phyloP scores from a whole-genome alignment of 2,888 invertebrate species.

The Merodon equestris region DNA sequence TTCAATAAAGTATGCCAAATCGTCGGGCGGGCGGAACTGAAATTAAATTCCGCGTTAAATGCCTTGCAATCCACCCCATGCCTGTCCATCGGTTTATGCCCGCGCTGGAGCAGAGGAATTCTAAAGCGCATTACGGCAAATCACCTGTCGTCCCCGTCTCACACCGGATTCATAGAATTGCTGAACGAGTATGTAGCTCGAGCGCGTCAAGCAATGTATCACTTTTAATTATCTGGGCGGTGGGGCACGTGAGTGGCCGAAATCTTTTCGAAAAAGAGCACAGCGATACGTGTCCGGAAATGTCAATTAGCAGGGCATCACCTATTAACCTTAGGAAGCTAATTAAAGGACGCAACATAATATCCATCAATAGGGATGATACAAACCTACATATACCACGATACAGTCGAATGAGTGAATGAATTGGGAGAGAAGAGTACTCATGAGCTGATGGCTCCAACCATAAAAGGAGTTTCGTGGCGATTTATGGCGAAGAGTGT shows the following conservation, averaged over 20 bases:
- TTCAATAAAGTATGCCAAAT: constrained; percentile 58
- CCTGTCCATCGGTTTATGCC: no score
- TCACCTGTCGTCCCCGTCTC: neutral
- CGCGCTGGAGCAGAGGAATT: no score
- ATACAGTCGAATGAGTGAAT: no score
- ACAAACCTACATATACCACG: no score
- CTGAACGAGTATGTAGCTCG: no score
- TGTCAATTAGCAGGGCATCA: constrained; percentile 31
- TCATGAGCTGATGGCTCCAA: constrained; percentile 5
- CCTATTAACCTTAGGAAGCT: constrained; percentile 46
- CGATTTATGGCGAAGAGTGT: constrained; percentile 33
- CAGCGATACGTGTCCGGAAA: constrained; percentile 53
- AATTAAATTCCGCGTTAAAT: constrained; percentile 52
- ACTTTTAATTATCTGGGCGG: constrained; percentile 44
- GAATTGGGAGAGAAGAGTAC: no score
- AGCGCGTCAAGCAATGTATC: constrained; percentile 22
- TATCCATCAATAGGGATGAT: constrained; percentile 5
- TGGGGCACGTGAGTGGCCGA: constrained; percentile 14
- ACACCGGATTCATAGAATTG: no score
- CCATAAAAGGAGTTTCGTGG: constrained; percentile 12
- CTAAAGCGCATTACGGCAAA: no score
- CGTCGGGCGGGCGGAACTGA: constrained; percentile 19
- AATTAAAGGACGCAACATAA: constrained; percentile 31
- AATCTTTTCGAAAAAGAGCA: constrained; percentile 33
- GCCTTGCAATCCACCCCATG: neutral